A percentile compares a stretch with the other conserved stretches of the same genome.
Evolutionary conservation across 2,797 vertebrate genomes (phyloP).

Genomic region (Rhadinocentrus ornatus): DNA sequence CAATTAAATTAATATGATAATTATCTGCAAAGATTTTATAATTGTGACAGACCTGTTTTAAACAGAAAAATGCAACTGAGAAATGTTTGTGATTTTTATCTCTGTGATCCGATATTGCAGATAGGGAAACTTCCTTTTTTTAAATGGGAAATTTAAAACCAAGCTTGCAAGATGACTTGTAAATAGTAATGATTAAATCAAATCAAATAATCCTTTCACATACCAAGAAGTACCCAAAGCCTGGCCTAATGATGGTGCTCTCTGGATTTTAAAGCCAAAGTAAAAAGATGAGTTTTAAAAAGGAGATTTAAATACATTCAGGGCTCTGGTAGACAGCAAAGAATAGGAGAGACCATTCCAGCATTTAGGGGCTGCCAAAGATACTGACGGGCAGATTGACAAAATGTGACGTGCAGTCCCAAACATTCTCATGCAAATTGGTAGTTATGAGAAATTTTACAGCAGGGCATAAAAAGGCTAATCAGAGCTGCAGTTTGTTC

Average conservation of each 20-base stretch:
- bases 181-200: neutral
- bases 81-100: neutral
- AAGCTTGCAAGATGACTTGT: neutral
- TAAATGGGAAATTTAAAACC: neutral
- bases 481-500: constrained; percentile 39
- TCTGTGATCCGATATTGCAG: neutral
- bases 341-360: too few species aligned
- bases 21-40: too few species aligned
- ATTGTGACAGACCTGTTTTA: neutral
- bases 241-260: too few species aligned
- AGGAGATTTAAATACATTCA: too few species aligned
- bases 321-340: too few species aligned
- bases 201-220: too few species aligned
- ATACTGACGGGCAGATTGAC: constrained; percentile 11
- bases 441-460: constrained; percentile 12
- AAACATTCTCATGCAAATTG: constrained; percentile 17
- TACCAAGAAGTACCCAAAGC: too few species aligned
- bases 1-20: too few species aligned
- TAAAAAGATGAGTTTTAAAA: too few species aligned
- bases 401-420: constrained; percentile 13
- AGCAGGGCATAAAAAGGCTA: constrained; percentile 17
- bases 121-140: neutral
- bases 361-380: neutral
- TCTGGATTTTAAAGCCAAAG: too few species aligned
- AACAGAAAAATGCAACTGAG: neutral